Base-by-base conservation (phyloP, 2,888 invertebrate genomes). In the Brachylomia viminalis region DNA sequence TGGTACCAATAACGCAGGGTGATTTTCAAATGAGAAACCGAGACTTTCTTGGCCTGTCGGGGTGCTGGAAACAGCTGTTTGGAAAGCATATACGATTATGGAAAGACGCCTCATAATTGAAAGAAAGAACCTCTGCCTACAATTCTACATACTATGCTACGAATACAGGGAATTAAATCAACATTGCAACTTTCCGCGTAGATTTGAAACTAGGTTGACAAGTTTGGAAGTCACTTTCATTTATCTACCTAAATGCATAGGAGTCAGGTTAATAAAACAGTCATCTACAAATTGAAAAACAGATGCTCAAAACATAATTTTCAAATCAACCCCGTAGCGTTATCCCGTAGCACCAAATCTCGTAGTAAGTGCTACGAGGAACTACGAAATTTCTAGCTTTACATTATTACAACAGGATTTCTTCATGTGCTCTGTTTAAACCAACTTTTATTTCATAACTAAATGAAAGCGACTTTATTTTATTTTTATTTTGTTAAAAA, bases 341-440 rank as follows among this genome's bases (percentile, higher is more conserved):
- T 27, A 3, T 47, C 27, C 30, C 64, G 62, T 65, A 74, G 75
- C 75, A 64, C 20, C n/a, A 17, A n/a, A 42, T 72, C 23, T 49
- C 42, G 61, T 64, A 73, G 54, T 17, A 23, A 13, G n/a, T 27
- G 64, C 74, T 58, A 56, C 74, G 45, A 54, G 13, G 13, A 3
- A 11, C 27, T 65, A 49, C 23, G 23, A 47, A 6, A 13, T 20
- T n/a, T 20, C 15, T 47, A 47, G 11, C 17, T 23, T 20, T 13
- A 33, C 11, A 67, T 38, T 11, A 17, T 20, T 13, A 33, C 11
- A 67, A n/a, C 17, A 17, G 33, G n/a, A 7, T n/a, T 52, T 13
- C 11, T 27, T 7, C n/a, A 27, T n/a, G n/a, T 27, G 10, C 2
- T n/a, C n/a, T n/a, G n/a, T n/a, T n/a, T n/a, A n/a, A n/a, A n/a